Evolutionary conservation across 2,797 vertebrate species (phyloP).

Genomic region (Miichthys miiuy): DNA sequence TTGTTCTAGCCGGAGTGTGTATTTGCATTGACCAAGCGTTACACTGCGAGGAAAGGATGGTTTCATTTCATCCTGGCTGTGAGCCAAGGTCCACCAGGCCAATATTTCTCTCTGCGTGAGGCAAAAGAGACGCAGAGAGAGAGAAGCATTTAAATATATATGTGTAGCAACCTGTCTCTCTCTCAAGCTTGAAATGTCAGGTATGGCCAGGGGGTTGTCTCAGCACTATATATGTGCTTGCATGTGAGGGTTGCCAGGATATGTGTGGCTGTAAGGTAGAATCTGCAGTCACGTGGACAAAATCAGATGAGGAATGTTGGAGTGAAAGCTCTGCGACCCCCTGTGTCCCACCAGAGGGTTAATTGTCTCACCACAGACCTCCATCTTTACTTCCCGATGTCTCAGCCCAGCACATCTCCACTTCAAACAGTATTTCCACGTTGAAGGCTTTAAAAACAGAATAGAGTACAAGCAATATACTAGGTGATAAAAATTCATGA

Average conservation of each 20-base stretch:
- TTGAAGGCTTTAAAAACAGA: background rate
- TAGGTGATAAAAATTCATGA: background rate
- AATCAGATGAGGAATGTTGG: constrained; percentile 68
- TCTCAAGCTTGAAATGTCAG: constrained; percentile 51
- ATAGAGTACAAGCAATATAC: background rate
- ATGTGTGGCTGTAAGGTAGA: constrained; percentile 40
- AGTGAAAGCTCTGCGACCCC: constrained; percentile 24
- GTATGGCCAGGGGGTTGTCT: constrained; percentile 30
- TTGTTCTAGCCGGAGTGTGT: constrained; percentile 53
- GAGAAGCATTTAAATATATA: constrained; percentile 37
- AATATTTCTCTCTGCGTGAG: constrained; percentile 44
- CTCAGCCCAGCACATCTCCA: constrained; percentile 5
- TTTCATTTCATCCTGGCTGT: constrained; percentile 47
- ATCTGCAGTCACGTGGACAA: constrained; percentile 64
- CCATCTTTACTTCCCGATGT: background rate
- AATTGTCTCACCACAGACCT: constrained; percentile 25
- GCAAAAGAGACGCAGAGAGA: background rate
- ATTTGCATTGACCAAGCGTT: constrained; percentile 64
- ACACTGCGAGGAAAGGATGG: constrained; percentile 36
- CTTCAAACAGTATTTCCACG: background rate
- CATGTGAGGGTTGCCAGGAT: constrained; percentile 54
- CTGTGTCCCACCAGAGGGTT: constrained; percentile 35
- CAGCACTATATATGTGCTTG: constrained; percentile 22
- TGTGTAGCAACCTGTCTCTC: constrained; percentile 11
- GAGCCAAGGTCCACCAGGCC: constrained; percentile 38